Base-by-base conservation (phyloP, 2,888 invertebrate species). In the Scelioninae gen. 1 region DNA sequence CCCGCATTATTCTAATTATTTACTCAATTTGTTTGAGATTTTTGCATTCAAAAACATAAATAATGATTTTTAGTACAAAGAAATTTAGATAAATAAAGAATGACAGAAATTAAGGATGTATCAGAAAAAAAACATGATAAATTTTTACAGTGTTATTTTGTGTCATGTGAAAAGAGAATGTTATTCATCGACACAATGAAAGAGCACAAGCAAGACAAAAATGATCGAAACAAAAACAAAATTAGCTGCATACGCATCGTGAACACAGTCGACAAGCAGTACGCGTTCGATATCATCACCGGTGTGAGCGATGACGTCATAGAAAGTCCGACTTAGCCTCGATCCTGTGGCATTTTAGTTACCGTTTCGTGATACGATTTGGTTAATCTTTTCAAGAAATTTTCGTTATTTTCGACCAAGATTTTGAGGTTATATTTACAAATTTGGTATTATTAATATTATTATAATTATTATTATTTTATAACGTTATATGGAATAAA, bases 221-320 rank as follows among this genome's bases (percentile, higher is more conserved):
- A 34, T 23, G 38, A n/a, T n/a, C 16, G 13, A 9, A 38, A 68
- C 32, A 69, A 31, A 63, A 32, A 31, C 29, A 38, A 62, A 31
- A 38, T 60, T 43, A 40, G 40, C 23, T 60, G 51, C 45, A 23
- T 38, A 8, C 62, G 31, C 43, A 49, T 66, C 23, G 34, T 40
- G 29, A 32, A 38, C 60, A 58, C 60, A 40, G 3, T 4, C 29
- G 23, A 9, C 29, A 1, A 3, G 10, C 29, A 51, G 4, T 51
- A 55, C 72, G 51, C 69, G 82, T 68, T 82, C 77, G 68, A 78
- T 82, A 82, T 76, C 82, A 82, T 72, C 77, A 76, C 47, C 69
- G 58, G 60, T 53, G 72, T 62, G 71, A 66, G 66, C 77, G 45
- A 66, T 82, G 82, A 82, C 77, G 77, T 82, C 82, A 77, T 76